Conservation (phyloP, 2,888 invertebrate species). For the Peribatodes rhomboidaria region DNA sequence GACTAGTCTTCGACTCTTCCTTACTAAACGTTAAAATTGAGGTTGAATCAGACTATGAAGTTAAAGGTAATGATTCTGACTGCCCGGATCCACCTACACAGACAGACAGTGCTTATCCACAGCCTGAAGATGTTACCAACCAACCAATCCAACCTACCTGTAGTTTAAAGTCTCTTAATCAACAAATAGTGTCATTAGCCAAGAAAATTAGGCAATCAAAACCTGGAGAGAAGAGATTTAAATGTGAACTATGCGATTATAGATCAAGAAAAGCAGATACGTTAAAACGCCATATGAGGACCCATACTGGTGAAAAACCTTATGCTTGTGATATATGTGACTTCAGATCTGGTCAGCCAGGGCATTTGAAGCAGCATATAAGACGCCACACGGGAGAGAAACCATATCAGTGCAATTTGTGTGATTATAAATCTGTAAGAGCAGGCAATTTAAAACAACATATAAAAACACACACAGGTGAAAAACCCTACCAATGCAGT, state of each 20-base stretch:
- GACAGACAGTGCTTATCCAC: neutral
- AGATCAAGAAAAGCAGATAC: slow-evolving; percentile 24
- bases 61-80: slow-evolving; percentile 1
- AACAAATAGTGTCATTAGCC: neutral
- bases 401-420: slow-evolving; percentile 20
- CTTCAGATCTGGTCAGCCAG: slow-evolving; percentile 23
- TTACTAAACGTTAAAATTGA: neutral
- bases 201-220: slow-evolving; percentile 3
- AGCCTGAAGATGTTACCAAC: neutral
- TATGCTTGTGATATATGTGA: slow-evolving; percentile 27
- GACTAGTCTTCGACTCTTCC: neutral
- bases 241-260: slow-evolving; percentile 22
- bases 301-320: slow-evolving; percentile 30
- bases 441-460: slow-evolving; percentile 28
- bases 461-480: slow-evolving; percentile 26
- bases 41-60: slow-evolving; percentile 10
- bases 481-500: slow-evolving; percentile 27
- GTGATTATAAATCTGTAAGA: slow-evolving; percentile 29
- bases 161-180: neutral
- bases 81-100: neutral
- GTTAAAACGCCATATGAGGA: slow-evolving; percentile 23
- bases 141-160: neutral
- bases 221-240: slow-evolving; percentile 14
- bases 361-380: slow-evolving; percentile 28
- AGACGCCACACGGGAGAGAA: slow-evolving; percentile 30